phyloP scores from a whole-genome alignment of 1,140 invertebrate genomes.

The Monochamus saltuarius region DNA sequence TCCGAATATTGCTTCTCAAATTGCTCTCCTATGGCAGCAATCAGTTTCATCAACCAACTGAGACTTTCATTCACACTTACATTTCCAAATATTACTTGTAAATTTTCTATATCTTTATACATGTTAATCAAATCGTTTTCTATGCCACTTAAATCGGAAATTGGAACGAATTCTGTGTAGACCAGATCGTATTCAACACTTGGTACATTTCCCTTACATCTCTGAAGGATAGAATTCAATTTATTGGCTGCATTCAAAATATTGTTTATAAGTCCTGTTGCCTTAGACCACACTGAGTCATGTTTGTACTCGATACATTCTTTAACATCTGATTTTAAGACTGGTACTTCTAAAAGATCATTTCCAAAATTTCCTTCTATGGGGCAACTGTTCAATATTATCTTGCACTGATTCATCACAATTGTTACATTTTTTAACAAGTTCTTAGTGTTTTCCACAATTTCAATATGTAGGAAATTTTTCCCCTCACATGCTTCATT shows the following conservation, averaged over 20 bases:
- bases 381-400: conserved; percentile 64
- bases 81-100: conserved; percentile 32
- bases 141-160: conserved; percentile 18
- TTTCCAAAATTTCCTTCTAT: conserved; percentile 52
- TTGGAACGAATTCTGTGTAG: conserved; percentile 19
- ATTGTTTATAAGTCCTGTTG: conserved; percentile 51
- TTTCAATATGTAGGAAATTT: conserved; percentile 41
- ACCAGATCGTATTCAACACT: conserved; percentile 23
- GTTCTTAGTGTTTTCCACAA: conserved; percentile 52
- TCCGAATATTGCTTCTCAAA: too few species aligned
- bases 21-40: neutral
- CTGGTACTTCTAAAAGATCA: conserved; percentile 50
- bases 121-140: conserved; percentile 41
- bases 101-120: conserved; percentile 44
- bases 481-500: conserved; percentile 51
- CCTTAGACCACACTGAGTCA: conserved; percentile 55
- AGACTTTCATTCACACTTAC: conserved; percentile 30
- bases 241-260: conserved; percentile 51
- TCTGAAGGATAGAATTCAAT: conserved; percentile 51
- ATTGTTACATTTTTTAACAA: conserved; percentile 54
- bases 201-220: conserved; percentile 42
- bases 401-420: conserved; percentile 60
- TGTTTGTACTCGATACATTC: conserved; percentile 52
- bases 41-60: conserved; percentile 26
- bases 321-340: conserved; percentile 45